Evolutionary conservation across 2,888 invertebrate species (phyloP), one percentile per base, ranked within the genome.

Genomic region (Agrotis clavis): DNA sequence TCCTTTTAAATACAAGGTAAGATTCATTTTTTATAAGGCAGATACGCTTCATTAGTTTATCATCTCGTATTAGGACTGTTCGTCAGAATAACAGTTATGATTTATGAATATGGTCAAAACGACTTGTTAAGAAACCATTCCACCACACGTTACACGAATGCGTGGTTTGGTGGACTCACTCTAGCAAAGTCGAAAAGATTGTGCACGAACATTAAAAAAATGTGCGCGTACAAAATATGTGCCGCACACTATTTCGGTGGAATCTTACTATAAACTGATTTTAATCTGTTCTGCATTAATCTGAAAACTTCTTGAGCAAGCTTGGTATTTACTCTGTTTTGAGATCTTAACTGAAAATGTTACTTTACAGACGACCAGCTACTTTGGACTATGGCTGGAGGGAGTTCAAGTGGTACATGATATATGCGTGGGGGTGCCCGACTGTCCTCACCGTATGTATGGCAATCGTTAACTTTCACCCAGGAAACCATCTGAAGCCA

Each of bases 1-100:
- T 98, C 59, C 96, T 97, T 94, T 93, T 96, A 86, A 95, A 94
- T 56, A 96, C 97, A 50, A 97, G 97, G 98, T 98, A 92, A 96
- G 97, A 71, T 62, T 47, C 30, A 19, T 53, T 74, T 54, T 62
- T 66, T n/a, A 9, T 21, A 61, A n/a, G 45, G 16, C 16, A 13
- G 4, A 45, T 16, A 18, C 1, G 9, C 16, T 25, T 25, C 9
- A 2, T 71, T 2, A 3, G 13, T 54, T 41, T 48, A 3, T 14
- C 11, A 45, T 60, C 6, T 16, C 19, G 11, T 14, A n/a, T n/a
- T n/a, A n/a, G n/a, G n/a, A n/a, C n/a, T n/a, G n/a, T n/a, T n/a
- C n/a, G n/a, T n/a, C n/a, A n/a, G 0, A 78, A 77, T 19, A 11
- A 47, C 21, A 35, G 18, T 21, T n/a, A 7, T 54, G n/a, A 35